Conservation (phyloP, 2,888 invertebrate genomes). For the Myopa tessellatipennis region DNA sequence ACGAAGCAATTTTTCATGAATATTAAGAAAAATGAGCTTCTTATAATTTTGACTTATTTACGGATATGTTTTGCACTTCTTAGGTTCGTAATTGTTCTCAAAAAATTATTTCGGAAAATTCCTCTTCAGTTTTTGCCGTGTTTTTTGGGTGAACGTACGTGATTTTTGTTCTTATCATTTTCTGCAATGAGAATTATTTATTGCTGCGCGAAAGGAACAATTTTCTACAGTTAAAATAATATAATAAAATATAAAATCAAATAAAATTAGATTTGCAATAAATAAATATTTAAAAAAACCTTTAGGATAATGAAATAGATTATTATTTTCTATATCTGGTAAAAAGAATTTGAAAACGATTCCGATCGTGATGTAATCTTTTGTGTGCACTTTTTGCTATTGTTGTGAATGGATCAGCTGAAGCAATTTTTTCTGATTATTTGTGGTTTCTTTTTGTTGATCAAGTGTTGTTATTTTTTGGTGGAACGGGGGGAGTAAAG, state of each 20-base stretch:
- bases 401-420: no score
- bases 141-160: neutral
- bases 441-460: no score
- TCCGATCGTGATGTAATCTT: constrained; percentile 24
- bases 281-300: neutral
- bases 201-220: neutral
- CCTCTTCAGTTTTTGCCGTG: constrained; percentile 25
- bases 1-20: no score
- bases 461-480: no score
- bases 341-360: neutral
- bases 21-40: no score
- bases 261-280: neutral
- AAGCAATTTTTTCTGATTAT: no score
- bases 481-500: no score
- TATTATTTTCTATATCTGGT: no score
- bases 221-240: neutral
- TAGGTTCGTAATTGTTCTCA: neutral
- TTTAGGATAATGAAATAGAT: constrained; percentile 1
- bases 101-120: neutral
- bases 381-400: neutral
- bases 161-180: neutral
- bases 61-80: neutral
- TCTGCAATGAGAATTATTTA: neutral
- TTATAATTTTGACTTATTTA: neutral
- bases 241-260: neutral